phyloP scores from a whole-genome alignment of 2,797 vertebrate species.

The Psittacula echo region DNA sequence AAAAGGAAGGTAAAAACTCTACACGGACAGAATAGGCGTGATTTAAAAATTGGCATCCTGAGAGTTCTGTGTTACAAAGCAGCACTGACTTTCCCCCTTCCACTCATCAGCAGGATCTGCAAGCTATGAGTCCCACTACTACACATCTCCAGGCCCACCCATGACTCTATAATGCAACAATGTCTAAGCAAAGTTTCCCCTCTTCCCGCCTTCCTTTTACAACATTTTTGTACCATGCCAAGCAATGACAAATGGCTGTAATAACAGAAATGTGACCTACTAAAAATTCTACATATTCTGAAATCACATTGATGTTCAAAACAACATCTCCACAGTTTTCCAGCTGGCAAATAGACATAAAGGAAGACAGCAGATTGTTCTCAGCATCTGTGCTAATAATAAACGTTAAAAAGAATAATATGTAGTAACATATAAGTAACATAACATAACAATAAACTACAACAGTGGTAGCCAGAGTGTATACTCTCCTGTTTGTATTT shows the following conservation, averaged over 20 bases:
- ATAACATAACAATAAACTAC: not conserved
- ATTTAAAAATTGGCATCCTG: not conserved
- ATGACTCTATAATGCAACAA: accelerated
- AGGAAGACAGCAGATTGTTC: not conserved
- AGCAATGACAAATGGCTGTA: not conserved
- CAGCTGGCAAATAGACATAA: not conserved
- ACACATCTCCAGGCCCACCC: not conserved
- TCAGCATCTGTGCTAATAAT: not conserved
- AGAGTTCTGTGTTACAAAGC: not conserved
- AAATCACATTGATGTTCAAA: not conserved
- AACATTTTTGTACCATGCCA: not conserved
- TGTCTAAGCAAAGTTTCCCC: not conserved
- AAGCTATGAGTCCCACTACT: not conserved
- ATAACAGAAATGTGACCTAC: not conserved
- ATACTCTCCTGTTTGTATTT: not conserved
- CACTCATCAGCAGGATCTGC: not conserved
- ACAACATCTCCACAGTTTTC: not conserved
- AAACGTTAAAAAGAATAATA: not conserved
- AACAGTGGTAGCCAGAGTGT: not conserved
- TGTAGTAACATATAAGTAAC: not conserved
- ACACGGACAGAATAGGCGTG: not conserved
- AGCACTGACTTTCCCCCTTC: too few relatives aligned
- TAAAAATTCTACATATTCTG: not conserved
- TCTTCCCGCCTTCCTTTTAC: not conserved
- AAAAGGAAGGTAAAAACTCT: not conserved